A percentile compares a stretch with the other conserved stretches of the same genome.
phyloP scores from a whole-genome alignment of 1,140 invertebrate species.

The Aporrectodea caliginosa region DNA sequence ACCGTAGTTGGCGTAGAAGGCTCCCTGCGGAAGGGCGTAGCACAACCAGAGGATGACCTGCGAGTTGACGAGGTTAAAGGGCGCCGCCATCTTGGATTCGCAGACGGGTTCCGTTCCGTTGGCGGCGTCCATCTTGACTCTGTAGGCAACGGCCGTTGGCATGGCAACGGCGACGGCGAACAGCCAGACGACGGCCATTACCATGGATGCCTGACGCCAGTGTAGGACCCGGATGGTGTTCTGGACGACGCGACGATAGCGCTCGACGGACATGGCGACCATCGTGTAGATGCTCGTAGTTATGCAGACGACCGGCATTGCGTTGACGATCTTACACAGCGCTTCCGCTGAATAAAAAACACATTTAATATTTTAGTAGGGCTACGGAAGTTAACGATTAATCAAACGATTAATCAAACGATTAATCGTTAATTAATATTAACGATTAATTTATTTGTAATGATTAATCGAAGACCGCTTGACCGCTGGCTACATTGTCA shows the following conservation, averaged over 20 bases:
- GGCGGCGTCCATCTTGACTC: not conserved
- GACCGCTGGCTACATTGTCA: no score
- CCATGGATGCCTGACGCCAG: slow-evolving; percentile 16
- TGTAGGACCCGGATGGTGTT: slow-evolving; percentile 7
- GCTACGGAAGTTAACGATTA: no score
- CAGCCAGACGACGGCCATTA: slow-evolving; percentile 32
- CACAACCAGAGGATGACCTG: slow-evolving; percentile 34
- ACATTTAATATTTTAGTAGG: no score
- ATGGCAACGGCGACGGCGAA: slow-evolving; percentile 28
- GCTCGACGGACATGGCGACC: slow-evolving; percentile 38
- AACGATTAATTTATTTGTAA: no score
- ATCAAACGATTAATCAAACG: no score
- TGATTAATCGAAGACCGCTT: no score
- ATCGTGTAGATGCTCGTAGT: slow-evolving; percentile 39
- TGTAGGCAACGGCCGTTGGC: slow-evolving; percentile 35
- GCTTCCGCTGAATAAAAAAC: slow-evolving; percentile 39
- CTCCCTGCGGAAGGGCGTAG: slow-evolving; percentile 35
- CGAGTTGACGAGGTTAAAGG: slow-evolving; percentile 33
- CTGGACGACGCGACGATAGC: slow-evolving; percentile 35
- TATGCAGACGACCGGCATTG: slow-evolving; percentile 38
- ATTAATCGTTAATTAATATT: no score
- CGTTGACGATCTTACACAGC: slow-evolving; percentile 37
- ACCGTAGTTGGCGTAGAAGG: slow-evolving; percentile 35
- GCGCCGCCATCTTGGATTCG: slow-evolving; percentile 25
- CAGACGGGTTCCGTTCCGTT: slow-evolving; percentile 25